A percentile compares a stretch with the other conserved stretches of the same genome.
Conservation (phyloP, 2,113 vertebrate genomes). For the Zosterops borbonicus region DNA sequence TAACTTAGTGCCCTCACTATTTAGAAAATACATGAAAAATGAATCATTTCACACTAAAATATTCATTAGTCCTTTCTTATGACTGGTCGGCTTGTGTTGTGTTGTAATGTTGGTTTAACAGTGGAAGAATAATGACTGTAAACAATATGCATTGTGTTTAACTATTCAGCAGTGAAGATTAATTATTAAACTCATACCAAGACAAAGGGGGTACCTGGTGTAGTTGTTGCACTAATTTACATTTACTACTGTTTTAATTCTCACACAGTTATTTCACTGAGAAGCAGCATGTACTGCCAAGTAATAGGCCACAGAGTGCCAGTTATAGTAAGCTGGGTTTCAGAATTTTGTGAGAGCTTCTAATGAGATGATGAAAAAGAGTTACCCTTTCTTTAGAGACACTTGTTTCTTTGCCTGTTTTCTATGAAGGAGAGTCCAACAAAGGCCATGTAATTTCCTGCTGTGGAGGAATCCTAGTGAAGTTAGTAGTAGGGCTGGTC, state of each 20-base stretch:
- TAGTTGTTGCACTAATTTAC: neutral
- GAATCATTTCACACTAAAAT: neutral
- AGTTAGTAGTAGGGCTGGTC: neutral
- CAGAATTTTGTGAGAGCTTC: neutral
- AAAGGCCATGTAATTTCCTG: neutral
- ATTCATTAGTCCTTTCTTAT: neutral
- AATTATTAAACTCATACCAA: constrained; percentile 57
- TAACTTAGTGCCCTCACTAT: neutral
- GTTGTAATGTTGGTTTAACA: neutral
- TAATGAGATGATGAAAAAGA: neutral
- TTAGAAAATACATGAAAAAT: neutral
- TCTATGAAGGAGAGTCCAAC: neutral
- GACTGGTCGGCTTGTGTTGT: neutral
- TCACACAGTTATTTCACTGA: neutral
- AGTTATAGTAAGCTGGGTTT: neutral
- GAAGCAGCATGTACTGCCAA: neutral
- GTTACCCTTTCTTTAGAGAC: neutral
- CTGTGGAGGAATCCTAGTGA: neutral
- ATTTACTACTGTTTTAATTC: neutral
- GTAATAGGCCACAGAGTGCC: neutral
- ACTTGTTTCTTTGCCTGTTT: neutral
- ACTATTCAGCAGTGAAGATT: constrained; percentile 48
- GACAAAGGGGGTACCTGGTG: neutral
- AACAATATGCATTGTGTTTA: constrained; percentile 49
- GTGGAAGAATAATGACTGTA: neutral